Conservation (phyloP, 2,888 invertebrate genomes). For the Agrotis puta region DNA sequence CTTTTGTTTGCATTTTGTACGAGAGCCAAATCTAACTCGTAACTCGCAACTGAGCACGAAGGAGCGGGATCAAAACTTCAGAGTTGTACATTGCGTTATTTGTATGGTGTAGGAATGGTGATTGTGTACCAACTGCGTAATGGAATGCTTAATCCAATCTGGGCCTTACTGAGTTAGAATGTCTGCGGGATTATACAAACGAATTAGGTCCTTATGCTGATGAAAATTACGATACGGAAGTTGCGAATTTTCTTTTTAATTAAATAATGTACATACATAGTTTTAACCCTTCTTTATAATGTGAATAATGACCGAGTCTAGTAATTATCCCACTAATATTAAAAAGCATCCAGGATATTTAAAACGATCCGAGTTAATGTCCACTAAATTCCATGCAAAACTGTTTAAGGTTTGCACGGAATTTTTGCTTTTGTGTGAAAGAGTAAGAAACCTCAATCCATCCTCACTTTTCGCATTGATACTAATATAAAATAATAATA, state of each 20-base stretch:
- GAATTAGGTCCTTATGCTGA: conserved; percentile 12
- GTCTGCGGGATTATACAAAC: conserved; percentile 24
- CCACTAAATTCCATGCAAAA: too few species aligned
- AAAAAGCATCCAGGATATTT: too few species aligned
- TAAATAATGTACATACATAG: too few species aligned
- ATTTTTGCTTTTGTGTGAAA: too few species aligned
- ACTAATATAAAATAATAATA: too few species aligned
- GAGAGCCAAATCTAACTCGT: conserved; percentile 75
- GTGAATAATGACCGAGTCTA: too few species aligned
- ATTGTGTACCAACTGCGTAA: conserved; percentile 52
- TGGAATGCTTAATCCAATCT: conserved; percentile 56
- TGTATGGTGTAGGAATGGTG: conserved; percentile 45
- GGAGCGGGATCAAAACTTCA: conserved; percentile 71
- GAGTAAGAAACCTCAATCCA: too few species aligned
- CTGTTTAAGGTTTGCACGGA: too few species aligned
- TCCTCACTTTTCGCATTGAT: too few species aligned
- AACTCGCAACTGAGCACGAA: conserved; percentile 76
- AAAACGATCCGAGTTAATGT: too few species aligned
- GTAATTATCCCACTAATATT: too few species aligned
- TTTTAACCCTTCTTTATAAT: too few species aligned
- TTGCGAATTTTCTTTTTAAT: background rate
- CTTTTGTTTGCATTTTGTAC: conserved; percentile 84
- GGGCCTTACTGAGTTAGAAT: conserved; percentile 34
- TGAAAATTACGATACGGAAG: conserved; percentile 13
- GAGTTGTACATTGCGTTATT: conserved; percentile 58